phyloP scores from a whole-genome alignment of 2,113 vertebrate genomes.

The Carassius gibelio region DNA sequence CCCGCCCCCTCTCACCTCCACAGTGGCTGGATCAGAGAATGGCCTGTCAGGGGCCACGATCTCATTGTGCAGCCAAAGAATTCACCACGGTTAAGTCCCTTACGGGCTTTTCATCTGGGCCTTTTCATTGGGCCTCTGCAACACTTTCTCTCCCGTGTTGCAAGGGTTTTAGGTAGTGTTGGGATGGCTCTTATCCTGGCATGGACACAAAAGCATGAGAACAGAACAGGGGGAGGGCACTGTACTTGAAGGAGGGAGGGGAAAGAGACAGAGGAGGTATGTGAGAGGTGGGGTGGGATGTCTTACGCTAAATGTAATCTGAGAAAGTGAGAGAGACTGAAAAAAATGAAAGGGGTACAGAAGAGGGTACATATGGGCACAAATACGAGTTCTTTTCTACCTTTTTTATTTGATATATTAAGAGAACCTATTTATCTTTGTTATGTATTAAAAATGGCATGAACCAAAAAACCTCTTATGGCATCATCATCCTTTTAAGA shows the following conservation, averaged over 20 bases:
- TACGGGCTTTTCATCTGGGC: constrained; percentile 51
- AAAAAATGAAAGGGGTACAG: neutral
- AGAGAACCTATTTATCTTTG: neutral
- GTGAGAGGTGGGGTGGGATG: neutral
- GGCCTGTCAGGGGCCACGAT: constrained; percentile 59
- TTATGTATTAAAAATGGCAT: neutral
- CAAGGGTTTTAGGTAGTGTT: constrained; percentile 53
- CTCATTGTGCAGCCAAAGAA: constrained; percentile 62
- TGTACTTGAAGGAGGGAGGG: constrained; percentile 22
- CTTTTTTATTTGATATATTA: neutral
- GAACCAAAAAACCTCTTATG: neutral
- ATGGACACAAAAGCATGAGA: constrained; percentile 53
- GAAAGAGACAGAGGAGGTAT: constrained; percentile 23
- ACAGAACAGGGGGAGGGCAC: constrained; percentile 12
- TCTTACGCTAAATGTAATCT: constrained; percentile 34
- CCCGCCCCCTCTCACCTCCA: constrained; percentile 44
- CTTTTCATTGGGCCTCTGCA: constrained; percentile 42
- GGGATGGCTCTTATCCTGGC: constrained; percentile 58
- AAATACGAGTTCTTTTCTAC: neutral
- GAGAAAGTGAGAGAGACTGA: constrained; percentile 31
- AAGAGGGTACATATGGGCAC: neutral
- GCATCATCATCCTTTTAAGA: neutral
- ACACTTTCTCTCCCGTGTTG: constrained; percentile 50
- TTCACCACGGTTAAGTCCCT: constrained; percentile 55
- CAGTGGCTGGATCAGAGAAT: constrained; percentile 57